phyloP scores from a whole-genome alignment of 2,888 invertebrate species.

The Nasonia oneida region DNA sequence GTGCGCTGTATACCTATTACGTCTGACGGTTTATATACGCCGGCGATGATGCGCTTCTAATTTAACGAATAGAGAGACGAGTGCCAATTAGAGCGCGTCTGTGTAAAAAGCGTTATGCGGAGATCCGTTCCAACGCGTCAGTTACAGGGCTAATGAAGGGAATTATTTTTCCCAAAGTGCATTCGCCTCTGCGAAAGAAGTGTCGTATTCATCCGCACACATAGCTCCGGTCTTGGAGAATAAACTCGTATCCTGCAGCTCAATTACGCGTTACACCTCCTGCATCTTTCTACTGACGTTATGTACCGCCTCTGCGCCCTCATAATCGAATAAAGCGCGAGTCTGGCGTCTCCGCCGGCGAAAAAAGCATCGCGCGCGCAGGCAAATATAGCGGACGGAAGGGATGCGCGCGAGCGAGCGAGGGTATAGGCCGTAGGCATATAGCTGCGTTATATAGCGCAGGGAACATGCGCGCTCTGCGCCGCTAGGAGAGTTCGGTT shows the following conservation, averaged over 20 bases:
- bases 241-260: background rate
- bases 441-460: background rate
- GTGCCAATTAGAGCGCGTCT: background rate
- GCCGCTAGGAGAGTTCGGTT: constrained; percentile 65
- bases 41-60: background rate
- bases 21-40: background rate
- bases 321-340: constrained; percentile 1
- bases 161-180: too few species aligned
- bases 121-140: too few species aligned
- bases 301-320: background rate
- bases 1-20: background rate
- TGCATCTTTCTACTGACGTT: background rate
- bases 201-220: too few species aligned
- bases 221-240: background rate
- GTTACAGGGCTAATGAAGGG: too few species aligned
- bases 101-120: too few species aligned
- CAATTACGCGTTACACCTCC: background rate
- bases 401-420: background rate
- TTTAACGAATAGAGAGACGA: background rate
- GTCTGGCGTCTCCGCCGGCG: background rate
- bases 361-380: constrained; percentile 16
- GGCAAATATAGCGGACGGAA: constrained; percentile 15
- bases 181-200: too few species aligned
- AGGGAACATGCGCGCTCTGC: constrained; percentile 38
- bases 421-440: background rate